These are phyloP conservation scores for Pseudococcus longispinus DNA, from an alignment of 2,888 invertebrate species.

Conservation along the genomic window DNA sequence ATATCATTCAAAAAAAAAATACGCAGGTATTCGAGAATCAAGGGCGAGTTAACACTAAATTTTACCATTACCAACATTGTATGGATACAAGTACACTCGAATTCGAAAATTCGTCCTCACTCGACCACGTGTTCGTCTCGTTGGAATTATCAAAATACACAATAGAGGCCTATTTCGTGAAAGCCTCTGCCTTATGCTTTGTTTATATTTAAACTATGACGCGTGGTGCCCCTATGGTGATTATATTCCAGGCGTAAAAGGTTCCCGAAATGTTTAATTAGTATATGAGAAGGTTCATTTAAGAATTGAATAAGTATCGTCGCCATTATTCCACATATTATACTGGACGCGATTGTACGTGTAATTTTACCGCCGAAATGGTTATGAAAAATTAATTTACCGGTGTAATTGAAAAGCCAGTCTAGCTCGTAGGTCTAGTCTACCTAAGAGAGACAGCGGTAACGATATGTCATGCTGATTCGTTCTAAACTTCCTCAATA, in stretches of 20 bases:
- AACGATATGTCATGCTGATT: slow-evolving; percentile 38
- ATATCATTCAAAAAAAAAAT: slow-evolving; percentile 13
- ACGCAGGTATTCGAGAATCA: background rate
- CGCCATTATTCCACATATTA: background rate
- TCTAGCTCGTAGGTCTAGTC: background rate
- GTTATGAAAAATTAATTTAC: slow-evolving; percentile 29
- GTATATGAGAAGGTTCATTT: background rate
- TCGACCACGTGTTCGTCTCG: background rate
- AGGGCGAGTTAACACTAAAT: background rate
- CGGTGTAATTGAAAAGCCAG: slow-evolving; percentile 14
- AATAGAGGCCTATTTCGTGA: background rate
- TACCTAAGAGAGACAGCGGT: background rate
- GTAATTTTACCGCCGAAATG: slow-evolving; percentile 5
- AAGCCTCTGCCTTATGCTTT: background rate
- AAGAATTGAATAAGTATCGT: slow-evolving; percentile 5
- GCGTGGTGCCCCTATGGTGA: slow-evolving; percentile 22
- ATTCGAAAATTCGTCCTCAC: background rate
- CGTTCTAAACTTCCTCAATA: slow-evolving; percentile 21
- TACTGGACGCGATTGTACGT: slow-evolving; percentile 2
- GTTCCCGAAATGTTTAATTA: slow-evolving; percentile 36
- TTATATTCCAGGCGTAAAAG: slow-evolving; percentile 13
- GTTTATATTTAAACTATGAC: slow-evolving; percentile 40
- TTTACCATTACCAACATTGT: background rate
- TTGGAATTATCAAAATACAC: background rate
- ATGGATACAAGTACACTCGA: too few species aligned